Conservation (phyloP, 2,888 invertebrate species). For the Orthosia incerta region DNA sequence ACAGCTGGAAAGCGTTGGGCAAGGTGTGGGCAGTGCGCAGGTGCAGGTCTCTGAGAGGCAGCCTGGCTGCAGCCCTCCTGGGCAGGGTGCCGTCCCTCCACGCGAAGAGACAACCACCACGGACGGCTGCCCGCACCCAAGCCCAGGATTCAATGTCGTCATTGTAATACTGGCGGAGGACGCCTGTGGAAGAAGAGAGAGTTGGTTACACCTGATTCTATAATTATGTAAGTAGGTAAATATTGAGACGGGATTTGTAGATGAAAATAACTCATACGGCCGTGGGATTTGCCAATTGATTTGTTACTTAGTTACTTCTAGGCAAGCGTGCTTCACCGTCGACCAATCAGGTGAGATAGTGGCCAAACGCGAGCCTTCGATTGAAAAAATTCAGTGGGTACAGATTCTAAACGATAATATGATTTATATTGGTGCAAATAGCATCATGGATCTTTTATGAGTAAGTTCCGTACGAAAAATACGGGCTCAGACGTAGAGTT, state of each 20-base stretch:
- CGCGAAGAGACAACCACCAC: constrained; percentile 84
- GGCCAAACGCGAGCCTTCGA: not conserved
- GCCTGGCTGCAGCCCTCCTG: constrained; percentile 82
- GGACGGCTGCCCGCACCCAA: constrained; percentile 88
- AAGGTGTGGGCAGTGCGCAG: constrained; percentile 81
- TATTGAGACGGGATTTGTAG: not conserved
- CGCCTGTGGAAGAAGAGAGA: constrained; percentile 75
- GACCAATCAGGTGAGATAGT: too few relatives aligned
- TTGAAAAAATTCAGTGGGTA: not conserved
- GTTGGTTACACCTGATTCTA: not conserved
- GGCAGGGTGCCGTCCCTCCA: constrained; percentile 89
- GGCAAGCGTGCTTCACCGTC: too few relatives aligned
- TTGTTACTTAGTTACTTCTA: too few relatives aligned
- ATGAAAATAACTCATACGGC: not conserved
- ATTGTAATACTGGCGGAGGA: constrained; percentile 88
- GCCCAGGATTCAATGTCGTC: constrained; percentile 83
- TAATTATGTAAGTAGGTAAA: not conserved
- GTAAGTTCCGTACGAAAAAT: too few relatives aligned
- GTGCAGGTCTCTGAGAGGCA: constrained; percentile 85
- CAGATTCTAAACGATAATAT: too few relatives aligned
- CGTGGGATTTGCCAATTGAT: not conserved
- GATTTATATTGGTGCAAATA: too few relatives aligned
- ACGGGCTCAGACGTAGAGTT: too few relatives aligned
- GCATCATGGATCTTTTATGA: too few relatives aligned
- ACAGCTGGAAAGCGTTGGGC: constrained; percentile 88